These are phyloP conservation scores for Furnarius figulus DNA, from an alignment of 2,113 vertebrate genomes.

Conservation along the genomic window DNA sequence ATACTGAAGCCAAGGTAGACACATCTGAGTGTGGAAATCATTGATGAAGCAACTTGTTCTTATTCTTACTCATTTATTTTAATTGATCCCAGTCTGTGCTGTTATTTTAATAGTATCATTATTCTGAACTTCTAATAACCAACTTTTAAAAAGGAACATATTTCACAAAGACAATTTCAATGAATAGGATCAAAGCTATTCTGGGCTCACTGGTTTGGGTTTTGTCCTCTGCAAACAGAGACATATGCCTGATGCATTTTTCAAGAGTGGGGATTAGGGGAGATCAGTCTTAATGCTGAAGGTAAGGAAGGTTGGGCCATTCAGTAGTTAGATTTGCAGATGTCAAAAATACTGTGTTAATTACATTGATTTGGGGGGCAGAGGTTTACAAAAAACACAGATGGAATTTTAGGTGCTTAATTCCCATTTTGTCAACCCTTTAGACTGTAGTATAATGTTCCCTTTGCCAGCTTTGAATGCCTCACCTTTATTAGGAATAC, in stretches of 20 bases:
- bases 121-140: conserved; percentile 40
- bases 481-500: neutral
- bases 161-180: conserved; percentile 46
- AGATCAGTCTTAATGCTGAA: neutral
- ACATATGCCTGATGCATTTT: neutral
- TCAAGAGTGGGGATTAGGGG: neutral
- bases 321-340: neutral
- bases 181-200: conserved; percentile 46
- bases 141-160: conserved; percentile 56
- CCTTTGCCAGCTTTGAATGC: neutral
- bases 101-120: conserved; percentile 66
- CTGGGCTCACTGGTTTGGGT: neutral
- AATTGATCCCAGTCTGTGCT: conserved; percentile 60
- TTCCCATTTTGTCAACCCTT: neutral
- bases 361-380: neutral
- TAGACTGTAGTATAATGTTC: neutral
- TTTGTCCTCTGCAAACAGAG: conserved; percentile 32
- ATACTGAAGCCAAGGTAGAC: neutral
- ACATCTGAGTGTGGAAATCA: neutral
- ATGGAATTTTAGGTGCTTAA: neutral
- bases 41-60: conserved; percentile 46
- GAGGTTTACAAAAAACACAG: neutral
- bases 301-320: neutral
- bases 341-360: neutral
- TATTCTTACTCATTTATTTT: conserved; percentile 60